These are phyloP conservation scores for Budorcas taxicolor DNA, from an alignment of 2,113 vertebrate species.

Conservation along the genomic window DNA sequence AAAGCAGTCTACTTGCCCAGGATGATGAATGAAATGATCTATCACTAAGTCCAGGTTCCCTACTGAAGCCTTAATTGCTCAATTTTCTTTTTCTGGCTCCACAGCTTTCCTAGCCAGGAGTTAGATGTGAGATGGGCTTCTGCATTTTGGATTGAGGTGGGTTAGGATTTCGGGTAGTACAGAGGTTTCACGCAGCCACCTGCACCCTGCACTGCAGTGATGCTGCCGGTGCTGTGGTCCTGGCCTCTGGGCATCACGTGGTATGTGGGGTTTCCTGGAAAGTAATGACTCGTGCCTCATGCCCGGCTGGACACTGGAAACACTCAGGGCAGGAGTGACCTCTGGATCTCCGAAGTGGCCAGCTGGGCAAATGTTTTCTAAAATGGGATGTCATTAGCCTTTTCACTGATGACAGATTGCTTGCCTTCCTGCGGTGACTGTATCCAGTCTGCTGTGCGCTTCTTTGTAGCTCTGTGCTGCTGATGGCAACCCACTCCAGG, in stretches of 20 bases:
- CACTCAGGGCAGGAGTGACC: not conserved
- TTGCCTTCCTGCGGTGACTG: not conserved
- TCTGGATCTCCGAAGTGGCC: not conserved
- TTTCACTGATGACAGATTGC: not conserved
- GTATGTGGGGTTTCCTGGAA: conserved; percentile 18
- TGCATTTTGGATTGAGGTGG: conserved; percentile 55
- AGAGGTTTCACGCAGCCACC: conserved; percentile 58
- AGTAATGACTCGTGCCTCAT: not conserved
- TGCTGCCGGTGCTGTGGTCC: not conserved
- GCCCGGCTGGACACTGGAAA: not conserved
- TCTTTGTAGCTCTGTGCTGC: not conserved
- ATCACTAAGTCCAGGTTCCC: conserved; percentile 45
- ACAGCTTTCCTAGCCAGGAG: conserved; percentile 65
- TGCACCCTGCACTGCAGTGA: conserved; percentile 41
- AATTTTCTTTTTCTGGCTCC: conserved; percentile 65
- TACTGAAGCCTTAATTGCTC: conserved; percentile 65
- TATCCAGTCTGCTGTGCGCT: not conserved
- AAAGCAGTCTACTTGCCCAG: conserved; percentile 56
- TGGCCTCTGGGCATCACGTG: not conserved
- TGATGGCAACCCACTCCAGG: not conserved
- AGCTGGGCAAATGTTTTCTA: not conserved
- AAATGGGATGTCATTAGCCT: not conserved
- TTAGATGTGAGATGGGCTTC: conserved; percentile 54
- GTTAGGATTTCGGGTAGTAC: conserved; percentile 51
- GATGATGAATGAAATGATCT: conserved; percentile 57